Conservation (phyloP, 37 sponge, comb jelly and placozoan species). For the Ianthella basta region DNA sequence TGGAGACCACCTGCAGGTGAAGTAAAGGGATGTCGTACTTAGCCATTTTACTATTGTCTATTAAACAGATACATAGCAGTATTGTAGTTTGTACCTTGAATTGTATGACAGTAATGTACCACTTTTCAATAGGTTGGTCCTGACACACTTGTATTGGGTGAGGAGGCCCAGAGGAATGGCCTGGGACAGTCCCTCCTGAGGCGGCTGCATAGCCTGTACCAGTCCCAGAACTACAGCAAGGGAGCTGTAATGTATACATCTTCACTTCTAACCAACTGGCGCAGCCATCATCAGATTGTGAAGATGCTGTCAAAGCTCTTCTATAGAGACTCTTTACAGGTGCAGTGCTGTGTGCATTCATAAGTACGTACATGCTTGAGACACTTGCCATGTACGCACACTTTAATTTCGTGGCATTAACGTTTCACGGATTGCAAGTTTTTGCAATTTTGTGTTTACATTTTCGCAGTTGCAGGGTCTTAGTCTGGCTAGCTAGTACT, state of each 20-base stretch:
- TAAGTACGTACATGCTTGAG: too few species aligned
- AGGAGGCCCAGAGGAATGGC: slow-evolving; percentile 45
- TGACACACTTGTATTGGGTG: slow-evolving; percentile 57
- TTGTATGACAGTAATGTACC: neutral
- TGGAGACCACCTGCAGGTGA: slow-evolving; percentile 29
- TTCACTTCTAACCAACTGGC: slow-evolving; percentile 53
- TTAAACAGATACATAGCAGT: neutral
- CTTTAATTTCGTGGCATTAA: too few species aligned
- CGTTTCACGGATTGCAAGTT: too few species aligned
- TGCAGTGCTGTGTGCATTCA: too few species aligned
- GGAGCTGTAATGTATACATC: neutral
- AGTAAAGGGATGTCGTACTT: neutral
- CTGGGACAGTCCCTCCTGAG: slow-evolving; percentile 52
- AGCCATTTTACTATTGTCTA: neutral
- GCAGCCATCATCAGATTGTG: slow-evolving; percentile 53
- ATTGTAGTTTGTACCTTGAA: neutral
- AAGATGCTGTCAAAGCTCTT: slow-evolving; percentile 40
- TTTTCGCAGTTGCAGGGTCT: too few species aligned
- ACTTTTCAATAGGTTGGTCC: slow-evolving; percentile 61
- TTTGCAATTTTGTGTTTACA: too few species aligned
- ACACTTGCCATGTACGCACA: too few species aligned
- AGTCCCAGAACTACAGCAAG: neutral
- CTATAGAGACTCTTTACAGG: slow-evolving; percentile 35
- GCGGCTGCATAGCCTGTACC: slow-evolving; percentile 40
- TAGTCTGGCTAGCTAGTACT: too few species aligned